phyloP scores from a whole-genome alignment of 2,888 invertebrate genomes.

The Blomia tropicalis region DNA sequence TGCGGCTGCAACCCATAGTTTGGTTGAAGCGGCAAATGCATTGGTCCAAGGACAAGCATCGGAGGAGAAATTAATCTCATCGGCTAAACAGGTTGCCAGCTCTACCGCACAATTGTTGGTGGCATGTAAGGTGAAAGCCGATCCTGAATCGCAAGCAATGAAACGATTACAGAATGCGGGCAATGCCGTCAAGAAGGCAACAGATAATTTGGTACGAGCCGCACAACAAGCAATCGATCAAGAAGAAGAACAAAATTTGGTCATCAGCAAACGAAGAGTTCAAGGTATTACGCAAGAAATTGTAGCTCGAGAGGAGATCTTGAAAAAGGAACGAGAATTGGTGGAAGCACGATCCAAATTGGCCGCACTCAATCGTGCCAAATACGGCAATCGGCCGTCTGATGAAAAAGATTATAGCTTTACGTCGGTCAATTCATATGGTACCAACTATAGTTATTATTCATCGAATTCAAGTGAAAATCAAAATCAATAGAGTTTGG shows the following conservation, averaged over 20 bases:
- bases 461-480: background rate
- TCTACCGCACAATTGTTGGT: conserved; percentile 92
- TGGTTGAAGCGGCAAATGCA: conserved; percentile 94
- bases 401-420: conserved; percentile 29
- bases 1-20: conserved; percentile 30
- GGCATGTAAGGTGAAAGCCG: conserved; percentile 97
- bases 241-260: conserved; percentile 75
- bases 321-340: conserved; percentile 81
- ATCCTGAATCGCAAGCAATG: conserved; percentile 82
- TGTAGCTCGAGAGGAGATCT: conserved; percentile 55
- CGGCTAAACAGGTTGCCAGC: conserved; percentile 75
- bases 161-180: conserved; percentile 79
- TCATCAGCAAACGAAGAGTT: conserved; percentile 81
- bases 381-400: conserved; percentile 47
- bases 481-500: background rate
- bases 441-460: conserved; percentile 6
- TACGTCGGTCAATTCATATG: conserved; percentile 1
- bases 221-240: conserved; percentile 79
- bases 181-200: conserved; percentile 89
- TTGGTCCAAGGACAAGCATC: conserved; percentile 77
- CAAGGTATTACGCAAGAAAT: conserved; percentile 93
- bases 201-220: conserved; percentile 86
- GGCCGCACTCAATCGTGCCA: conserved; percentile 77
- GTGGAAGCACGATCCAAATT: conserved; percentile 78
- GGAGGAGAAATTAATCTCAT: conserved; percentile 88